A percentile compares a stretch with the other conserved stretches of the same genome.
Conservation (phyloP, 1,140 invertebrate genomes). For the Panagrolaimus sp. region DNA sequence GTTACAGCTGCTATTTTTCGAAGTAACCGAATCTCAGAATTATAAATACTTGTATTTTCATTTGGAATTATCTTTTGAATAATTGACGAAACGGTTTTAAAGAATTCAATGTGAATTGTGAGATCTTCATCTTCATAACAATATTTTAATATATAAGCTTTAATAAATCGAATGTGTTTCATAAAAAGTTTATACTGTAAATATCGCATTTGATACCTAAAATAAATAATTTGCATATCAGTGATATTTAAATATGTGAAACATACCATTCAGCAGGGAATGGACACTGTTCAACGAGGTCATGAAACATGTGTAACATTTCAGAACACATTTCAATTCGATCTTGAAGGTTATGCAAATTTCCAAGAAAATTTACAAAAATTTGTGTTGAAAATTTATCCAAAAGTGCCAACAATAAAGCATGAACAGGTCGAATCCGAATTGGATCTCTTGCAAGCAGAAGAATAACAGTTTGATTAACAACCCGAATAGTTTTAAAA, state of each 20-base stretch:
- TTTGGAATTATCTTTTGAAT: neutral
- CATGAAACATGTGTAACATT: constrained; percentile 78
- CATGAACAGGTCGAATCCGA: constrained; percentile 65
- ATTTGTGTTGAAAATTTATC: constrained; percentile 80
- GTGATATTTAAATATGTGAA: too few relatives aligned
- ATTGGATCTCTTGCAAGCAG: constrained; percentile 22
- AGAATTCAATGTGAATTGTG: neutral
- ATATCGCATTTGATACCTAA: too few relatives aligned
- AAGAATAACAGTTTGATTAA: constrained; percentile 33
- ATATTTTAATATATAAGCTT: too few relatives aligned
- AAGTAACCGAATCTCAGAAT: neutral
- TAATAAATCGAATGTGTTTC: too few relatives aligned
- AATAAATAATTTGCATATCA: too few relatives aligned
- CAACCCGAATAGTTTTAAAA: neutral
- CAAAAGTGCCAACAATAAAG: constrained; percentile 78
- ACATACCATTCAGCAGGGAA: constrained; percentile 78
- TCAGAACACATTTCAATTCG: constrained; percentile 77
- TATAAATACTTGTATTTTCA: neutral
- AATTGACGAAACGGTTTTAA: neutral
- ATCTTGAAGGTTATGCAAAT: constrained; percentile 64
- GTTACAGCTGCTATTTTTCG: neutral
- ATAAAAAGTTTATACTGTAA: too few relatives aligned
- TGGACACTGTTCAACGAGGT: constrained; percentile 73
- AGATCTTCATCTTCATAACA: constrained; percentile 57
- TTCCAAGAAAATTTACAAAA: constrained; percentile 63